These are phyloP conservation scores for Hyposoter didymator DNA, from an alignment of 2,888 invertebrate genomes.

Conservation along the genomic window DNA sequence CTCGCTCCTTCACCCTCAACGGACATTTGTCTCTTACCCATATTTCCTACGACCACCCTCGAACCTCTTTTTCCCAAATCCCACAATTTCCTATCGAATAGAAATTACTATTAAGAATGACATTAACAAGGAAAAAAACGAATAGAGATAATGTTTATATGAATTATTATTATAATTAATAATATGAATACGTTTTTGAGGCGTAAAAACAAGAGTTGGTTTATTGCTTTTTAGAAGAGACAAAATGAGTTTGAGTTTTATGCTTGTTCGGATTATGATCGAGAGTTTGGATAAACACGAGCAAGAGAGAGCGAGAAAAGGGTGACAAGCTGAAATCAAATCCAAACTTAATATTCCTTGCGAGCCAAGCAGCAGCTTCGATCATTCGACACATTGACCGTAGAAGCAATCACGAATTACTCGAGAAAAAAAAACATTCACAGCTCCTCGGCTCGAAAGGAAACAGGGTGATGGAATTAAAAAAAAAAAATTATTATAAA, in stretches of 20 bases:
- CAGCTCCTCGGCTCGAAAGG: conserved; percentile 76
- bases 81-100: conserved; percentile 66
- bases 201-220: conserved; percentile 80
- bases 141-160: conserved; percentile 83
- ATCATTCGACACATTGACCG: conserved; percentile 1
- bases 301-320: conserved; percentile 54
- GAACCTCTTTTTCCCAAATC: neutral
- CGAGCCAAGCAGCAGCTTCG: conserved; percentile 74
- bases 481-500: conserved; percentile 58
- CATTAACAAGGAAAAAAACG: conserved; percentile 74
- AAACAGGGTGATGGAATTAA: conserved; percentile 77
- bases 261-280: conserved; percentile 76
- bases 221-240: conserved; percentile 80
- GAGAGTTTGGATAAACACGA: conserved; percentile 21
- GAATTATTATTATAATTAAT: conserved; percentile 79
- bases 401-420: conserved; percentile 1
- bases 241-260: conserved; percentile 77
- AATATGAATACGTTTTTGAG: conserved; percentile 79
- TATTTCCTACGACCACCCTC: neutral
- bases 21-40: conserved; percentile 63
- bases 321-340: conserved; percentile 73
- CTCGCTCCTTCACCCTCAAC: conserved; percentile 49
- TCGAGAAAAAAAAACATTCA: neutral
- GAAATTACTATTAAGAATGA: conserved; percentile 65
- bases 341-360: conserved; percentile 74